These are phyloP conservation scores for Oreochromis spilurus DNA, from an alignment of 2,113 vertebrate genomes.

Conservation along the genomic window DNA sequence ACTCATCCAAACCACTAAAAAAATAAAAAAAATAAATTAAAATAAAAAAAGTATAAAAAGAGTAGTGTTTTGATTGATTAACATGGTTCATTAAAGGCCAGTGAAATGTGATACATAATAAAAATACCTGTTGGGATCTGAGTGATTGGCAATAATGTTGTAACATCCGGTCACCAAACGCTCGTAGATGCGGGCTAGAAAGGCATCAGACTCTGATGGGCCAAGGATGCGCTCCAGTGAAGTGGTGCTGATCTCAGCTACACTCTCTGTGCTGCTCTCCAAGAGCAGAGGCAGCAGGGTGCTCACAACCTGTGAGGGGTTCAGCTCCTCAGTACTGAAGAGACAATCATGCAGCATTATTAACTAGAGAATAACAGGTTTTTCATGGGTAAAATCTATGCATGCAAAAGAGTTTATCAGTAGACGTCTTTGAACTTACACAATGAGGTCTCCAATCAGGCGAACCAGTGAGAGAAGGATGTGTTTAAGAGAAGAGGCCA, in stretches of 20 bases:
- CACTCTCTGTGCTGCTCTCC: constrained; percentile 92
- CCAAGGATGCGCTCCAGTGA: constrained; percentile 93
- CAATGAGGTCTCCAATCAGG: constrained; percentile 92
- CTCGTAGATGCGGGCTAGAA: constrained; percentile 90
- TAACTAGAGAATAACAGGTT: neutral
- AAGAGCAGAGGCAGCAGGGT: constrained; percentile 87
- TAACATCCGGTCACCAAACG: constrained; percentile 92
- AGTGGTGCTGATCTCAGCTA: constrained; percentile 91
- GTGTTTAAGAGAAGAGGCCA: constrained; percentile 92
- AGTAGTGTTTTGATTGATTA: neutral
- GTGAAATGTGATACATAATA: neutral
- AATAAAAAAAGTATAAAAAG: neutral
- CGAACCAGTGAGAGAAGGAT: constrained; percentile 92
- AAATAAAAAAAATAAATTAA: neutral
- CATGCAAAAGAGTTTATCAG: neutral
- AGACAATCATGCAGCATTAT: constrained; percentile 25
- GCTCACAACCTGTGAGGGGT: constrained; percentile 85
- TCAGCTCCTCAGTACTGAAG: constrained; percentile 87
- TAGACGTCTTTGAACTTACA: constrained; percentile 77
- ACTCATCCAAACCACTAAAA: constrained; percentile 89
- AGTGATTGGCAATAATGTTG: constrained; percentile 91
- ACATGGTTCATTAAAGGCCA: neutral
- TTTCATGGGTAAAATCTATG: neutral
- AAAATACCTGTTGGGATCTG: constrained; percentile 86
- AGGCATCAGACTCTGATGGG: constrained; percentile 90